Conservation (phyloP, 2,113 vertebrate species). For the Atractosteus spatula region DNA sequence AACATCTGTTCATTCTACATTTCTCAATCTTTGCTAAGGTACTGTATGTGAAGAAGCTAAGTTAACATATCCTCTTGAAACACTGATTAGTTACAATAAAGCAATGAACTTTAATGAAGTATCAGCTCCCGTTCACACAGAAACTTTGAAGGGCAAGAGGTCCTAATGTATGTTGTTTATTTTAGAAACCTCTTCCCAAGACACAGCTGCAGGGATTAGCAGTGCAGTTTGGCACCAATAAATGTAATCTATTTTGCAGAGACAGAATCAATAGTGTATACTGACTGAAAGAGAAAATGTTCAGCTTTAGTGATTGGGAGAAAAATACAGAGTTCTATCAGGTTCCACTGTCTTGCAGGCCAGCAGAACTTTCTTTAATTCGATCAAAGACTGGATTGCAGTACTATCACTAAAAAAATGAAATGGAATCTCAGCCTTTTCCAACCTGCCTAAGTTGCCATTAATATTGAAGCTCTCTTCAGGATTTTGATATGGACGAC, state of each 20-base stretch:
- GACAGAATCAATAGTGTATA: constrained; percentile 33
- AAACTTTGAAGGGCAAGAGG: background rate
- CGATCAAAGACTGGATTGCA: background rate
- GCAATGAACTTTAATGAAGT: too few species aligned
- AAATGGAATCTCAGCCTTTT: background rate
- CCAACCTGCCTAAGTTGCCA: background rate
- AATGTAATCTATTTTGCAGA: constrained; percentile 26
- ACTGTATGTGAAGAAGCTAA: too few species aligned
- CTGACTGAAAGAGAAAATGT: constrained; percentile 1
- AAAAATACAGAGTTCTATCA: background rate
- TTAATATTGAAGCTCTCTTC: background rate
- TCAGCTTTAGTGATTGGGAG: constrained; percentile 16
- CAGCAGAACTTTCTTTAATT: background rate
- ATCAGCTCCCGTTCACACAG: background rate
- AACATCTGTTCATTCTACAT: too few species aligned
- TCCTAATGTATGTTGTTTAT: background rate
- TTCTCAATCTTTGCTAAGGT: too few species aligned
- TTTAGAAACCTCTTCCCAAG: background rate
- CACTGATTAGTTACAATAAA: too few species aligned
- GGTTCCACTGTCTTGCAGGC: background rate
- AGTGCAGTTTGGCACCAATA: constrained; percentile 13
- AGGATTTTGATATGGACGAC: background rate
- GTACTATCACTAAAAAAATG: background rate
- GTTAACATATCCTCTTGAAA: too few species aligned
- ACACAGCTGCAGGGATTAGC: background rate